Conservation (phyloP, 2,888 invertebrate species). For the Dendrolimus pini region DNA sequence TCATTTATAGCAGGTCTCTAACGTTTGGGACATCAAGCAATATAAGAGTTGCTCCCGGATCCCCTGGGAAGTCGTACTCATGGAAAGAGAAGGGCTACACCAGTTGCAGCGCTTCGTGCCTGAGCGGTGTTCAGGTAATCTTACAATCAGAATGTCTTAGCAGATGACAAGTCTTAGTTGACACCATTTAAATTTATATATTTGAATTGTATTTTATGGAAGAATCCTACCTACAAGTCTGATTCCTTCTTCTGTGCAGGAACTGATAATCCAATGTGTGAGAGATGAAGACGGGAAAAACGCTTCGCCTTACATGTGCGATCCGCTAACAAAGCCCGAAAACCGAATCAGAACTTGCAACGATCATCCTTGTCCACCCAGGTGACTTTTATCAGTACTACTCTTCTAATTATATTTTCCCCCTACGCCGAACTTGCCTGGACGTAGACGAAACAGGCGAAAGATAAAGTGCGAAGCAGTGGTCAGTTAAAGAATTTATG, state of each 20-base stretch:
- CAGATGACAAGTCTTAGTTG: too few relatives aligned
- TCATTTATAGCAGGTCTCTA: conserved; percentile 42
- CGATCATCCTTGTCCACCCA: conserved; percentile 95
- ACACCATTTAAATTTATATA: too few relatives aligned
- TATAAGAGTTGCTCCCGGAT: conserved; percentile 81
- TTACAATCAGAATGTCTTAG: not conserved
- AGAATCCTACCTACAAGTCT: too few relatives aligned
- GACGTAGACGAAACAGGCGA: too few relatives aligned
- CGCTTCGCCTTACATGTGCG: conserved; percentile 91
- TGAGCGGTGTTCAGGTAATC: conserved; percentile 84
- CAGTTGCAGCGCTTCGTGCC: conserved; percentile 95
- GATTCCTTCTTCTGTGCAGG: conserved; percentile 63
- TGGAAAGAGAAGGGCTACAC: conserved; percentile 95
- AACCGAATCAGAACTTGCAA: conserved; percentile 93
- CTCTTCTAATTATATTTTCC: too few relatives aligned
- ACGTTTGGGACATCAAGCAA: conserved; percentile 72
- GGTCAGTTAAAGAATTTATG: too few relatives aligned
- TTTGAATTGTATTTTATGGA: too few relatives aligned
- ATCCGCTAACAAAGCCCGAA: conserved; percentile 91
- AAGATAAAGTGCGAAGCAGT: too few relatives aligned
- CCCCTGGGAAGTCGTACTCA: conserved; percentile 88
- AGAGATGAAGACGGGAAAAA: conserved; percentile 91
- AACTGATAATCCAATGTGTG: conserved; percentile 91
- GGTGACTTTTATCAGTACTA: conserved; percentile 55
- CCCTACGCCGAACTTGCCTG: too few relatives aligned